phyloP scores from a whole-genome alignment of 2,888 invertebrate genomes.

The Poecilus cupreus region DNA sequence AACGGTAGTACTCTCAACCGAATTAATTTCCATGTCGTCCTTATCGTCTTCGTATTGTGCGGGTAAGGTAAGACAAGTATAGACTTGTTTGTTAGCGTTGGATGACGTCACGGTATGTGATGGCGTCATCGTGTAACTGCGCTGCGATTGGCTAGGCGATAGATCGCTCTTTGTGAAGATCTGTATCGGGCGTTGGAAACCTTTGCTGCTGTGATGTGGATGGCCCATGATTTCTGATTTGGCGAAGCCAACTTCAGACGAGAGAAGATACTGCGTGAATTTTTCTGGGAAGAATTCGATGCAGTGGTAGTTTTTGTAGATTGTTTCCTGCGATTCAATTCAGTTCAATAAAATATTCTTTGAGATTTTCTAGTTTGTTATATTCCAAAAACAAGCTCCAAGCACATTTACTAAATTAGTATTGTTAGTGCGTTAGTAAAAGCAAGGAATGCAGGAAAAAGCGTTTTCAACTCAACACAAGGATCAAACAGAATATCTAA shows the following conservation, averaged over 20 bases:
- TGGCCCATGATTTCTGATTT: conserved; percentile 90
- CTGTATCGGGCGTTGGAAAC: conserved; percentile 90
- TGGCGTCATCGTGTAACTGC: conserved; percentile 61
- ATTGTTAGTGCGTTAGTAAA: no score
- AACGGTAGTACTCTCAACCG: background rate
- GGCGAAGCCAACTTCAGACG: conserved; percentile 93
- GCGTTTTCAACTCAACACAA: no score
- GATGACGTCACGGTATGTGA: conserved; percentile 55
- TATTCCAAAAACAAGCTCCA: no score
- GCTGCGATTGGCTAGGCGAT: conserved; percentile 71
- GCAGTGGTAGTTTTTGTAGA: conserved; percentile 88
- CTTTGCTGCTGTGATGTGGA: conserved; percentile 87
- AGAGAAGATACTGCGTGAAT: conserved; percentile 93
- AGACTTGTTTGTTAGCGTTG: conserved; percentile 30
- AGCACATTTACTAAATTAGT: no score
- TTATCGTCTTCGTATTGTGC: background rate
- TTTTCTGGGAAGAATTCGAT: conserved; percentile 94
- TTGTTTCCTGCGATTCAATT: conserved; percentile 80
- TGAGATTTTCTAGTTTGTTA: no score
- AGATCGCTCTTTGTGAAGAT: conserved; percentile 72
- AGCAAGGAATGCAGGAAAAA: no score
- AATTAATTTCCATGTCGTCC: background rate
- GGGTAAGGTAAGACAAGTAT: conserved; percentile 30
- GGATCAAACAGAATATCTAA: no score
- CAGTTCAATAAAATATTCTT: no score